Evolutionary conservation across 64 coral and sea anemone species (phyloP).

Genomic region (Dendronephthya gigantea): DNA sequence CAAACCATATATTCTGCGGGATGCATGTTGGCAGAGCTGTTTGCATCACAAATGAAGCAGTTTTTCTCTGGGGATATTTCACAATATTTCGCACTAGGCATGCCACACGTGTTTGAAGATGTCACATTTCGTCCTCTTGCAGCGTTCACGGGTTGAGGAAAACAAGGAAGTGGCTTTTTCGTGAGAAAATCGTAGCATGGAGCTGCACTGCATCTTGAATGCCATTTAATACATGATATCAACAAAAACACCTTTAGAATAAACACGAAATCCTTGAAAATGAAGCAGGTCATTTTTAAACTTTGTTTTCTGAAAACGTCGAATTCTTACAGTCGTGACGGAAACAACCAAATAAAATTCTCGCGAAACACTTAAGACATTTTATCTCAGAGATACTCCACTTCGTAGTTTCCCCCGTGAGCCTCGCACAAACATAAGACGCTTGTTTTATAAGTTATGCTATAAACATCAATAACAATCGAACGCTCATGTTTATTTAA

Average conservation of each 20-base stretch:
- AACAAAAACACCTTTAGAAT: background rate
- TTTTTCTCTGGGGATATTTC: conserved; percentile 20
- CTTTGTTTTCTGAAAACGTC: no score
- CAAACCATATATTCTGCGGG: conserved; percentile 51
- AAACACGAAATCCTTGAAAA: background rate
- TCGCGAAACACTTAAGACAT: no score
- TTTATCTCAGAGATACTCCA: no score
- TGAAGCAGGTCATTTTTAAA: no score
- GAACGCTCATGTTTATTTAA: no score
- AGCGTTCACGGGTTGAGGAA: conserved; percentile 36
- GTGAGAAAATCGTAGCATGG: conserved; percentile 43
- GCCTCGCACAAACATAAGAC: no score
- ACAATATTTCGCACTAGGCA: conserved; percentile 38
- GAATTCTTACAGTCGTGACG: no score
- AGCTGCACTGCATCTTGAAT: background rate
- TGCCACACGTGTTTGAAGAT: conserved; percentile 70
- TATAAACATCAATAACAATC: no score
- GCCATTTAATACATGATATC: background rate
- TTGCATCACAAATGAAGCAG: conserved; percentile 72
- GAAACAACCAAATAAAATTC: no score
- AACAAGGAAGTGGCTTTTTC: conserved; percentile 44
- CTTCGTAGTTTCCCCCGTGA: no score
- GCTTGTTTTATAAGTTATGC: no score
- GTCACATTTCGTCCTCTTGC: conserved; percentile 48
- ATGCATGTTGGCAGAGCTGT: conserved; percentile 54